Base-by-base conservation (phyloP, 2,888 invertebrate species). In the Amorpha juglandis region DNA sequence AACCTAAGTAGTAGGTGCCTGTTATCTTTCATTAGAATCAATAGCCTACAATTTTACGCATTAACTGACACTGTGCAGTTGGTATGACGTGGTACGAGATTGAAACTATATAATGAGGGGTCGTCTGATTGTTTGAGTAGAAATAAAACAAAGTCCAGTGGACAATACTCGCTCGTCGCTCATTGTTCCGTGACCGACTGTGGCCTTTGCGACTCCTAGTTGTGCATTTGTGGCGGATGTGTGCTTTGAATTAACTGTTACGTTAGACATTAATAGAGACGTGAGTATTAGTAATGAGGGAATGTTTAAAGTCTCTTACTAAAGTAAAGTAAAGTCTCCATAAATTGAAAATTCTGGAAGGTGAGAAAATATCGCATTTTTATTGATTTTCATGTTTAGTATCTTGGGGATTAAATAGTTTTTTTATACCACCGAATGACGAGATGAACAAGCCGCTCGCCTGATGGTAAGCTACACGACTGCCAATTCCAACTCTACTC, bases 51-150 rank as follows among this genome's bases (percentile, higher is more conserved):
- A 58, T 19, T 58, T 12, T 42, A 58, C 50, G 50, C 50, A 50
- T 50, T 50, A 16, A 50, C 19, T 52, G 52, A 52, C 27, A 52
- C 14, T 11, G 33, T 50, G 52, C 12, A 52, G 27, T 52, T 11
- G 16, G 16, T 38, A 16, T 55, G 35, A 38, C 55, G 16, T 55
- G 50, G 50, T 19, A 48, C 9, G 19, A 9, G 50, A 50, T 50
- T 50, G 50, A 9, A 50, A 2, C 19, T 38, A 38, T 50, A 19
- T 50, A 50, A 50, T 50, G 50, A 50, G 19, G 50, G 50, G 50
- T 50, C 50, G 16, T 19, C 58, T 19, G 58, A 42, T 58, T 58
- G 58, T 58, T 38, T 58, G 58, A 58, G 58, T 42, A 42, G 58
- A 19, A 58, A 55, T 16, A 38, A 58, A 42, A 42, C 19, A 55